Conservation (phyloP, 2,113 vertebrate species). For the Sebastes fasciatus region DNA sequence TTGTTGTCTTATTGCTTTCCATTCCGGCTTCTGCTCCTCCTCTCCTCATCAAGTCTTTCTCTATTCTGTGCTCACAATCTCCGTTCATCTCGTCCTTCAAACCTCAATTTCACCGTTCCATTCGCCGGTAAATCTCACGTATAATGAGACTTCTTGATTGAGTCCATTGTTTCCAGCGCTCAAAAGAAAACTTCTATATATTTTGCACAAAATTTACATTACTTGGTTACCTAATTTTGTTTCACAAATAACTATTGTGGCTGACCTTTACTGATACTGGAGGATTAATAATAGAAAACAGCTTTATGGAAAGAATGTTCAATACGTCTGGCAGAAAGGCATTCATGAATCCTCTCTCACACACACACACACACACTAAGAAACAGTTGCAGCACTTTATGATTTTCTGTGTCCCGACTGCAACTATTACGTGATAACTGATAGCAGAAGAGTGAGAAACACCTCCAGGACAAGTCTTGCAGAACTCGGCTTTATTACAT, state of each 20-base stretch:
- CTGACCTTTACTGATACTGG: slow-evolving; percentile 1
- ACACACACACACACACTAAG: not conserved
- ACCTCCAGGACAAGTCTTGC: slow-evolving; percentile 21
- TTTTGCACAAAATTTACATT: not conserved
- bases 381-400: not conserved
- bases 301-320: not conserved
- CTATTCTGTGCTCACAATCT: not conserved
- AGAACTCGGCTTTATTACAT: slow-evolving; percentile 37
- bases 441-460: slow-evolving; percentile 28
- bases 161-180: slow-evolving; percentile 2
- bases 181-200: not conserved
- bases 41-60: not conserved
- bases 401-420: slow-evolving; percentile 27
- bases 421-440: slow-evolving; percentile 9
- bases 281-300: not conserved
- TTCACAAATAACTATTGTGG: not conserved
- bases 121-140: not conserved
- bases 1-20: not conserved
- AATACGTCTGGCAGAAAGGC: not conserved
- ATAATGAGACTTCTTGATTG: slow-evolving; percentile 14
- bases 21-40: not conserved
- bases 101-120: slow-evolving; percentile 4
- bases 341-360: not conserved
- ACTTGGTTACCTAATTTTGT: not conserved
- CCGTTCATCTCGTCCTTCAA: not conserved